Percentiles rank a stretch among this genome's conserved stretches.
These are phyloP conservation scores for Ornithoptera priamus DNA, from an alignment of 2,888 invertebrate genomes.

Conservation along the genomic window DNA sequence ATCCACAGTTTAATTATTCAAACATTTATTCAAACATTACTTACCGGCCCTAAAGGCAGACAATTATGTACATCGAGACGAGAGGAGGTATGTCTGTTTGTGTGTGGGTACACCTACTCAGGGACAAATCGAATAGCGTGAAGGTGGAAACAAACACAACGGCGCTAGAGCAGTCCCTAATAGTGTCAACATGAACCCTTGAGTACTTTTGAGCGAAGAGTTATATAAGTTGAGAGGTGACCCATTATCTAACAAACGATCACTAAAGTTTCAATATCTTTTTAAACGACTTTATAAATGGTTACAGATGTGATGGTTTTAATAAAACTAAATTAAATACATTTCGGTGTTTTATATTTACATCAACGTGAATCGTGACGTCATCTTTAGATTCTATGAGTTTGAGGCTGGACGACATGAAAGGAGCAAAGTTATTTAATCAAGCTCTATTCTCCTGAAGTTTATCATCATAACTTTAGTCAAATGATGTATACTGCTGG, in stretches of 20 bases:
- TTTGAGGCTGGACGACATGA: too few species aligned
- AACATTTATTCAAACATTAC: conserved; percentile 2
- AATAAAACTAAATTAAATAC: too few species aligned
- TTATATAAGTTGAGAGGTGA: conserved; percentile 8
- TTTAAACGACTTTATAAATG: too few species aligned
- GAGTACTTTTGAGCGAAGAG: conserved; percentile 23
- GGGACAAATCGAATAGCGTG: conserved; percentile 30
- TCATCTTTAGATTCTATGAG: too few species aligned
- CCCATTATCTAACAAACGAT: neutral
- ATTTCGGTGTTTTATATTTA: too few species aligned
- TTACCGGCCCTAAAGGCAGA: neutral
- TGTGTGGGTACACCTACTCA: conserved; percentile 6
- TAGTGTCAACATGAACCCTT: conserved; percentile 31
- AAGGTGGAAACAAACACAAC: conserved; percentile 30
- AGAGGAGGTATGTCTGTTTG: conserved; percentile 3
- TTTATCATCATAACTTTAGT: too few species aligned
- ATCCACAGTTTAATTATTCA: neutral
- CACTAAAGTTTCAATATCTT: too few species aligned
- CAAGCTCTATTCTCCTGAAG: too few species aligned
- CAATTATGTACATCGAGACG: conserved; percentile 7
- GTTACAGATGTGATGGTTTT: too few species aligned
- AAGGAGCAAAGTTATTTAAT: too few species aligned
- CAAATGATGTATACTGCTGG: too few species aligned
- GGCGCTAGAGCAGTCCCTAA: conserved; percentile 32
- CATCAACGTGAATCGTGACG: too few species aligned